A percentile compares a stretch with the other conserved stretches of the same genome.
Conservation (phyloP, 2,113 vertebrate genomes). For the Mellivora capensis region DNA sequence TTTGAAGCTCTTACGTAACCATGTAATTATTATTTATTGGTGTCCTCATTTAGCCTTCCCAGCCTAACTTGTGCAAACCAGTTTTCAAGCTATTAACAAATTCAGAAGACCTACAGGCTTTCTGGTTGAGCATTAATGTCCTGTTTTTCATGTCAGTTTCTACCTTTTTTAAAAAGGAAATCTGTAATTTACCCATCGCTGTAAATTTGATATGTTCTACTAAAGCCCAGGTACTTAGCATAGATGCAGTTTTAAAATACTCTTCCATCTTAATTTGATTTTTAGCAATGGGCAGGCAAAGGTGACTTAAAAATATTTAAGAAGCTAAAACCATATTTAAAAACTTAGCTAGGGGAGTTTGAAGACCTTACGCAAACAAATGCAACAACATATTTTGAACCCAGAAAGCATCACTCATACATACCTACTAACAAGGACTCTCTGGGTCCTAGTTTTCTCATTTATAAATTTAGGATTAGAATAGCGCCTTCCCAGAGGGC, state of each 20-base stretch:
- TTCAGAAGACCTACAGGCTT: background rate
- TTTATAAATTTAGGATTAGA: background rate
- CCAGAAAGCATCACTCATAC: background rate
- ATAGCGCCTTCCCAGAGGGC: background rate
- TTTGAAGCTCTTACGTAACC: conserved; percentile 40
- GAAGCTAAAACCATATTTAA: background rate
- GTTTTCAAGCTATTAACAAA: background rate
- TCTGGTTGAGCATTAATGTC: background rate
- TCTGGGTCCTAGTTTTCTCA: background rate
- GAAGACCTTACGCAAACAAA: background rate
- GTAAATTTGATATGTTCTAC: background rate
- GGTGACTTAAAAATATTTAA: background rate
- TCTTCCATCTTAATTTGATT: background rate
- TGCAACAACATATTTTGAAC: background rate
- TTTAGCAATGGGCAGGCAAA: background rate
- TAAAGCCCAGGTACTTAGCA: background rate
- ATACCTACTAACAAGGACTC: background rate
- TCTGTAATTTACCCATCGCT: background rate
- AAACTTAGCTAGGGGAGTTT: background rate
- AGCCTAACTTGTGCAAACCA: background rate
- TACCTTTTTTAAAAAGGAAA: background rate
- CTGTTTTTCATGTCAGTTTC: background rate
- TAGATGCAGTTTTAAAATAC: background rate
- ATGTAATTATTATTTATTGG: conserved; percentile 37
- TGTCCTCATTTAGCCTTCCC: conserved; percentile 11